phyloP scores from a whole-genome alignment of 1,140 invertebrate species.

The Gonioctena quinquepunctata region DNA sequence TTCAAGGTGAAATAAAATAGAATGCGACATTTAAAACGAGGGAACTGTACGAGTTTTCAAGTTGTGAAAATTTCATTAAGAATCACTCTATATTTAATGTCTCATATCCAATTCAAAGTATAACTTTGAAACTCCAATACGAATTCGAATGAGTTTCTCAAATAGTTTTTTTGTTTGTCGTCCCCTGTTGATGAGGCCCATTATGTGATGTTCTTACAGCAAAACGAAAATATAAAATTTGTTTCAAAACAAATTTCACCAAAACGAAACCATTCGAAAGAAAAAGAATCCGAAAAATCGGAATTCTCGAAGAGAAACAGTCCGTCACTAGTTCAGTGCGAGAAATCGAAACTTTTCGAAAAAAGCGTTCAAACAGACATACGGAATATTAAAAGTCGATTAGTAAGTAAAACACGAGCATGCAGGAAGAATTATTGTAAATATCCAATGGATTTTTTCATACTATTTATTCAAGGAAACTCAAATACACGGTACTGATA shows the following conservation, averaged over 20 bases:
- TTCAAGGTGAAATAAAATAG: too few species aligned
- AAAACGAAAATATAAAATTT: conserved; percentile 32
- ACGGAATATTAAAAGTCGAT: conserved; percentile 47
- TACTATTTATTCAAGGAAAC: not conserved
- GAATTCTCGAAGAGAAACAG: not conserved
- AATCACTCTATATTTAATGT: too few species aligned
- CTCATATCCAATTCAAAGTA: too few species aligned
- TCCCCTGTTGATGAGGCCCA: not conserved
- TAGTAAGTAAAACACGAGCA: conserved; percentile 42
- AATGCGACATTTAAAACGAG: too few species aligned
- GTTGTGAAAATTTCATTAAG: too few species aligned
- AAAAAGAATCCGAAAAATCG: not conserved
- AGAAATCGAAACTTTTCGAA: not conserved
- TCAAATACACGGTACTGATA: not conserved
- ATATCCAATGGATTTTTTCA: not conserved
- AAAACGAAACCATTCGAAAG: conserved; percentile 15
- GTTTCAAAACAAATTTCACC: conserved; percentile 23
- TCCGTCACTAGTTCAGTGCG: not conserved
- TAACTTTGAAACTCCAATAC: too few species aligned
- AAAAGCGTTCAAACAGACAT: conserved; percentile 51
- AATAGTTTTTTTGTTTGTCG: not conserved
- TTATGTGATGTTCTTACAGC: conserved; percentile 34
- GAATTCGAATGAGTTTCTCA: not conserved
- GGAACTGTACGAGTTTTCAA: too few species aligned
- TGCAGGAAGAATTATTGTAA: not conserved